Percentiles rank a stretch among this genome's conserved stretches.
Evolutionary conservation across 2,888 invertebrate genomes (phyloP).

Genomic region (Athripsodes cinereus): DNA sequence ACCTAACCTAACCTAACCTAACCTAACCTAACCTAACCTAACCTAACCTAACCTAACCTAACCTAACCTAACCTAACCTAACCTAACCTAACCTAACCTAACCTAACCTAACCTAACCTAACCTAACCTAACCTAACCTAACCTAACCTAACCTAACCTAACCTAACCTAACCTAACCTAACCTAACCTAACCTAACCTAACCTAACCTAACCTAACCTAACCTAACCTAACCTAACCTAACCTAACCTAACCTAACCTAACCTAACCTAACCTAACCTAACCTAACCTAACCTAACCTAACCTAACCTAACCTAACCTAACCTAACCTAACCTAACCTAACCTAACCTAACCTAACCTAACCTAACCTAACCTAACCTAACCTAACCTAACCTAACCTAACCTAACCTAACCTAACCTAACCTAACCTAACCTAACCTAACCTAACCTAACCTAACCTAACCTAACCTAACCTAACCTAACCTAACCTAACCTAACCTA

Average conservation of each 20-base stretch:
- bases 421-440: constrained; percentile 7
- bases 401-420: constrained; percentile 14
- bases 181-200: constrained; percentile 4
- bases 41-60: constrained; percentile 26
- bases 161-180: constrained; percentile 5
- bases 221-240: constrained; percentile 3
- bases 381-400: constrained; percentile 12
- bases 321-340: constrained; percentile 14
- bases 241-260: not conserved
- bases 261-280: constrained; percentile 13
- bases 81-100: constrained; percentile 25
- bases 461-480: not conserved
- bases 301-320: constrained; percentile 13
- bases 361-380: constrained; percentile 15
- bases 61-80: constrained; percentile 26
- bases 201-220: not conserved
- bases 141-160: constrained; percentile 26
- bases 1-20: constrained; percentile 32
- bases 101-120: constrained; percentile 19
- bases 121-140: constrained; percentile 18
- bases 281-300: constrained; percentile 14
- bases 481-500: constrained; percentile 3
- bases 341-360: constrained; percentile 14
- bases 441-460: constrained; percentile 6
- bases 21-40: constrained; percentile 58